These are phyloP conservation scores for Drosophila tsacasi DNA, from an alignment of 1,140 invertebrate species.

Conservation along the genomic window DNA sequence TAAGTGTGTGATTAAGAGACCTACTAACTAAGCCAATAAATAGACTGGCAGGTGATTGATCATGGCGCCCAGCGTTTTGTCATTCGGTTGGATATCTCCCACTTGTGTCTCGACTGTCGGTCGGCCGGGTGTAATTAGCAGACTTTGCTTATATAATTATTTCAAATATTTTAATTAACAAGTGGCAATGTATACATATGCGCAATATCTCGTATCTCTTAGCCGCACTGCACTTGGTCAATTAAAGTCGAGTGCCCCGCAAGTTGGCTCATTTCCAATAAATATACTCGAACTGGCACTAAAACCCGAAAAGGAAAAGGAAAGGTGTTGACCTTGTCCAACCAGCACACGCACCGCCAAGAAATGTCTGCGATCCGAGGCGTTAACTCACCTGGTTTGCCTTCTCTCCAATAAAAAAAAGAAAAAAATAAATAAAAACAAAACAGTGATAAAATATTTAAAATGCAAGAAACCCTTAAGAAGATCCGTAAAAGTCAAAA, in stretches of 20 bases:
- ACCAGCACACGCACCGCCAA: constrained; percentile 58
- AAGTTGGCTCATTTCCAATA: constrained; percentile 36
- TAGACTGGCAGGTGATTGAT: constrained; percentile 25
- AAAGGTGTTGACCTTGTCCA: constrained; percentile 83
- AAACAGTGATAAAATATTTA: constrained; percentile 21
- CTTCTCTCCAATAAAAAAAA: constrained; percentile 32
- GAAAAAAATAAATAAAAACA: not conserved
- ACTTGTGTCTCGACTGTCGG: constrained; percentile 11
- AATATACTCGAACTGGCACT: constrained; percentile 16
- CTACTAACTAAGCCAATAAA: constrained; percentile 9
- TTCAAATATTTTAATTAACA: constrained; percentile 80
- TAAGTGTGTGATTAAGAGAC: not conserved
- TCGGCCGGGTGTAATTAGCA: constrained; percentile 32
- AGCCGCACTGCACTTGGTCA: constrained; percentile 58
- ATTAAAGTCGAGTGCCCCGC: constrained; percentile 54
- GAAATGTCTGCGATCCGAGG: constrained; percentile 54
- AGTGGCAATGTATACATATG: constrained; percentile 62
- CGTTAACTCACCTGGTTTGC: constrained; percentile 54
- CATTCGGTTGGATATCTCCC: constrained; percentile 21
- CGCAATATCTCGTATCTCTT: constrained; percentile 57
- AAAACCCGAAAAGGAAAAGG: constrained; percentile 61
- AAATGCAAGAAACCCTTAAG: constrained; percentile 57
- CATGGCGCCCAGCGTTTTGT: constrained; percentile 47
- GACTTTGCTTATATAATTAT: constrained; percentile 67
- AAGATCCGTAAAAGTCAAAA: constrained; percentile 52